phyloP scores from a whole-genome alignment of 1,140 invertebrate species.

The Macrosteles quadrilineatus region DNA sequence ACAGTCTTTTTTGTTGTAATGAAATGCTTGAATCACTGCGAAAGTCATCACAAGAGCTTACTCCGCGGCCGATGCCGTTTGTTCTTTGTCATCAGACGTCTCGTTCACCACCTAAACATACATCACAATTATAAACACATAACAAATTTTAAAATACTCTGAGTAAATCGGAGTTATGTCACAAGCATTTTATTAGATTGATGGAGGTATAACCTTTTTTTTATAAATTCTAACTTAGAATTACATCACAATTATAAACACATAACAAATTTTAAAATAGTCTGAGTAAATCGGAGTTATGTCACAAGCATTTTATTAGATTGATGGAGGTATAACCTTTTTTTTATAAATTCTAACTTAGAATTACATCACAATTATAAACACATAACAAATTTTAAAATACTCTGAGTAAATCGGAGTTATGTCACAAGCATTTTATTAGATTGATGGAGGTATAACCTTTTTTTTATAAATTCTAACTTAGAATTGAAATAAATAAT shows the following conservation, averaged over 20 bases:
- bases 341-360: too few species aligned
- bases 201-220: too few species aligned
- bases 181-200: too few species aligned
- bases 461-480: too few species aligned
- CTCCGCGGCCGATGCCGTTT: conserved; percentile 11
- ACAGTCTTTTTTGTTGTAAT: too few species aligned
- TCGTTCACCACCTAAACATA: neutral
- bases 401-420: neutral
- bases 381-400: neutral
- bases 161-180: neutral
- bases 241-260: neutral
- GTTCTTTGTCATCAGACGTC: conserved; percentile 8
- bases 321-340: too few species aligned
- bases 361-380: neutral
- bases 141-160: neutral
- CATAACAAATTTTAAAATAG: neutral
- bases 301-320: too few species aligned
- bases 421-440: too few species aligned
- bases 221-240: too few species aligned
- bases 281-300: neutral
- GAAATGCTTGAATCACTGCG: too few species aligned
- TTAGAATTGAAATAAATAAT: too few species aligned
- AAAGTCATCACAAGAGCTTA: neutral
- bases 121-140: neutral
- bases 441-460: too few species aligned